Base-by-base conservation (phyloP, 2,888 invertebrate species). In the Chrysina gloriosa region DNA sequence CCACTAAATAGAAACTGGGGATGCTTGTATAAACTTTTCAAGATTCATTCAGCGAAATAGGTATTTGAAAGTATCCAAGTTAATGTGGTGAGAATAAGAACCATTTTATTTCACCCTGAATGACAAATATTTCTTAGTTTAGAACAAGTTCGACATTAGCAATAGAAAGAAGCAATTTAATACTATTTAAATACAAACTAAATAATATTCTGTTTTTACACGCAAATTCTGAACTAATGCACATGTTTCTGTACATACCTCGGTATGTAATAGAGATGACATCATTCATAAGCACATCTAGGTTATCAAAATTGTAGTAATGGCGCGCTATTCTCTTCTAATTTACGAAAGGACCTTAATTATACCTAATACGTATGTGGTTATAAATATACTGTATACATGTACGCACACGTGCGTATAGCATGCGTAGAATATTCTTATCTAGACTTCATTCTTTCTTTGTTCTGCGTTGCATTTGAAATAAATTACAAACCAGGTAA, bases 311-410 rank as follows among this genome's bases (percentile, higher is more conserved):
- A 9, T 36, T 58, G 14, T 14, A 14, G n/a, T 58, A 58, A 42
- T 58, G 1, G 7, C 27, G 42, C 14, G 9, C 11, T 19, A 25
- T 16, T 58, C 42, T 9, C 42, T n/a, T 42, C 42, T 42, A 25
- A 58, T 58, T 42, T 42, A 29, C 27, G 23, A 34, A 52, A 52
- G n/a, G 42, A 58, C 25, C 42, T 42, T 58, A 58, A 58, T 58
- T 58, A 27, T 34, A 27, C 42, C n/a, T 58, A 23, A 14, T 11
- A 1, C 25, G 5, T 39, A 50, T 19, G 19, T 21, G n/a, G n/a
- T n/a, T 1, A n/a, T 56, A 36, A 4, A 34, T 11, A 23, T 36
- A 56, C 36, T 34, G 11, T 9, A 16, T 56, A 21, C 11, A 11
- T 39, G 25, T 39, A 23, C 19, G 31, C 56, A 52, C 29, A 52